Evolutionary conservation across 30 jellyfish, hydroid and myxozoan genomes (phyloP).

Genomic region (Clytia hemisphaerica): DNA sequence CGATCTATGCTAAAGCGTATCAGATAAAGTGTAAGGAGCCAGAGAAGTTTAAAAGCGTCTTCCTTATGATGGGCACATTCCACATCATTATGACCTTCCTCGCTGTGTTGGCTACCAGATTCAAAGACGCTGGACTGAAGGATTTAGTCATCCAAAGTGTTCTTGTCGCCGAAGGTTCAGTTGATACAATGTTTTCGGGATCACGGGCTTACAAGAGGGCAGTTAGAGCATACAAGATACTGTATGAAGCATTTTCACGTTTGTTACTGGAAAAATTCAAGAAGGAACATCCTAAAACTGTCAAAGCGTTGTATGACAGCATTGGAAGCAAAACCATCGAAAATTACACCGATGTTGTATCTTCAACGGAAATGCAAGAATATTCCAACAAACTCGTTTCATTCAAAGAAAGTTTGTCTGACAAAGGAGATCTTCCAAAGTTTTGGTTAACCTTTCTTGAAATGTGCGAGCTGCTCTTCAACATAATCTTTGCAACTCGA

Average conservation of each 20-base stretch:
- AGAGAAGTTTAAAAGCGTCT: no score
- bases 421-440: slow-evolving; percentile 8
- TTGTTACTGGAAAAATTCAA: neutral
- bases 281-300: neutral
- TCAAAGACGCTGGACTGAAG: slow-evolving; percentile 9
- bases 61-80: slow-evolving; percentile 14
- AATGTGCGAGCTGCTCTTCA: slow-evolving; percentile 13
- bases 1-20: slow-evolving; percentile 8
- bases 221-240: neutral
- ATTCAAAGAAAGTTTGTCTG: neutral
- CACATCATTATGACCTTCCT: slow-evolving; percentile 11
- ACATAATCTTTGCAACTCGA: slow-evolving; percentile 4
- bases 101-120: slow-evolving; percentile 1
- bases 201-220: slow-evolving; percentile 4
- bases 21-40: slow-evolving; percentile 8
- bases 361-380: neutral
- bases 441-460: slow-evolving; percentile 21
- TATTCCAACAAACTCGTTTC: neutral
- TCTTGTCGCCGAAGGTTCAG: slow-evolving; percentile 30
- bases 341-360: neutral
- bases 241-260: neutral
- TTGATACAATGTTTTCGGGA: slow-evolving; percentile 9
- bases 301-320: neutral
- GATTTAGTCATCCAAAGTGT: slow-evolving; percentile 6
- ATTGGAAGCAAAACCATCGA: neutral